Percentiles rank a stretch among this genome's conserved stretches.
These are phyloP conservation scores for Chloroceryle aenea DNA, from an alignment of 2,113 vertebrate genomes.

Conservation along the genomic window DNA sequence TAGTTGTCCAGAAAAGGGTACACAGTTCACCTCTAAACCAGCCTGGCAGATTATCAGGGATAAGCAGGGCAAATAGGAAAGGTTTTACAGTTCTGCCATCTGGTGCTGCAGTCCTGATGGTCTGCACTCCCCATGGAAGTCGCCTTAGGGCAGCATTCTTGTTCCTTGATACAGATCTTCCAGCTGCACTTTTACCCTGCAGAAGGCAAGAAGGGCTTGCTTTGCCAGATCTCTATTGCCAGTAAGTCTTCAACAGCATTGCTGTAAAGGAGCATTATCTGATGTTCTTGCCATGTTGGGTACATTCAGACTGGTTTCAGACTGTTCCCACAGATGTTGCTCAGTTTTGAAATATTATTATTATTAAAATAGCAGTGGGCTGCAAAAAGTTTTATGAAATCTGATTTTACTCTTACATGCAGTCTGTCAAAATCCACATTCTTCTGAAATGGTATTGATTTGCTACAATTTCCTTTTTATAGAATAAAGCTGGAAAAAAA, in stretches of 20 bases:
- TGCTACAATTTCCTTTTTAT: background rate
- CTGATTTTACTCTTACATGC: background rate
- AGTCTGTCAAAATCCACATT: background rate
- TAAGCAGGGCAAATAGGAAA: background rate
- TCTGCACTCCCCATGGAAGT: background rate
- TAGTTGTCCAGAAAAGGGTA: background rate
- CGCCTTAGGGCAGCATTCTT: background rate
- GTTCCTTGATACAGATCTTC: background rate
- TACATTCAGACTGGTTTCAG: background rate
- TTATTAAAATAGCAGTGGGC: background rate
- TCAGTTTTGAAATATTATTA: background rate
- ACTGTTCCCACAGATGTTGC: background rate
- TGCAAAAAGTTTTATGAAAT: background rate
- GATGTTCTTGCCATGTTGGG: background rate
- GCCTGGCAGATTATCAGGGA: background rate
- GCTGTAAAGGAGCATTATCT: background rate
- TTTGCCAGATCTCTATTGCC: background rate
- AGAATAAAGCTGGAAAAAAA: background rate
- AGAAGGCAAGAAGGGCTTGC: background rate
- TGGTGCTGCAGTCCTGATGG: background rate
- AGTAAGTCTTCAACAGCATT: background rate
- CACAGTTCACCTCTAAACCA: background rate
- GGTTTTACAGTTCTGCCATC: background rate
- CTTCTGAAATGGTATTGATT: background rate
- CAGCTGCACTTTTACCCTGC: background rate